A percentile compares a stretch with the other conserved stretches of the same genome.
Evolutionary conservation across 2,797 vertebrate genomes (phyloP).

Genomic region (Cyprinodon diabolis): DNA sequence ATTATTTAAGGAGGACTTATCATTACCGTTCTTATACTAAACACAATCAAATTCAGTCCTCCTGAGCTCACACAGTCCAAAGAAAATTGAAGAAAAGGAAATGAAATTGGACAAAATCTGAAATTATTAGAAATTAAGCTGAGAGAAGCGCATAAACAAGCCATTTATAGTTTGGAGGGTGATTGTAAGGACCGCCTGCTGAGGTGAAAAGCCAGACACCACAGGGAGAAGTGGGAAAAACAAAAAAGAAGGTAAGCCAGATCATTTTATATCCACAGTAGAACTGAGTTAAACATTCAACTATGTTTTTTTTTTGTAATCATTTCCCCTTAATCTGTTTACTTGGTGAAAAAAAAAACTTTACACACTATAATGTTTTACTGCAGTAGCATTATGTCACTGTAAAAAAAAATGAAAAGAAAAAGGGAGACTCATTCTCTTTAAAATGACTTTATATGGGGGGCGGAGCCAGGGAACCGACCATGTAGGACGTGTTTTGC

Average conservation of each 20-base stretch:
- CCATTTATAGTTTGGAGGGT: constrained; percentile 12
- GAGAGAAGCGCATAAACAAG: constrained; percentile 17
- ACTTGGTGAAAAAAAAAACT: neutral
- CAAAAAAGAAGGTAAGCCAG: neutral
- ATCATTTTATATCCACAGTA: neutral
- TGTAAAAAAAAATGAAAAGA: too few species aligned
- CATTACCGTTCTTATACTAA: neutral
- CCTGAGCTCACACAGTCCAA: neutral
- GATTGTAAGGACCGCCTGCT: neutral
- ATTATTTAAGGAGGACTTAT: neutral
- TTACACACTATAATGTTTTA: neutral
- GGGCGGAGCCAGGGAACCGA: too few species aligned
- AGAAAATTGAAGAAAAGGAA: constrained; percentile 30
- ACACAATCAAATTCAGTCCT: constrained; percentile 6
- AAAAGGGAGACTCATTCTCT: too few species aligned
- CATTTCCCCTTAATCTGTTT: neutral
- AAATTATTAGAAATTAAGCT: constrained; percentile 29
- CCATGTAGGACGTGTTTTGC: too few species aligned
- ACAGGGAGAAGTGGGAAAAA: neutral
- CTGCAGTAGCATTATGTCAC: neutral
- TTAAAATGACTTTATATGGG: too few species aligned
- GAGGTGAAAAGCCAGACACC: constrained; percentile 10
- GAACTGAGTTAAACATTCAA: neutral
- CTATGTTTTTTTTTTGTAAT: neutral
- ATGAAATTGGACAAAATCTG: constrained; percentile 24